Base-by-base conservation (phyloP, 2,113 vertebrate species). In the Thermophis baileyi region DNA sequence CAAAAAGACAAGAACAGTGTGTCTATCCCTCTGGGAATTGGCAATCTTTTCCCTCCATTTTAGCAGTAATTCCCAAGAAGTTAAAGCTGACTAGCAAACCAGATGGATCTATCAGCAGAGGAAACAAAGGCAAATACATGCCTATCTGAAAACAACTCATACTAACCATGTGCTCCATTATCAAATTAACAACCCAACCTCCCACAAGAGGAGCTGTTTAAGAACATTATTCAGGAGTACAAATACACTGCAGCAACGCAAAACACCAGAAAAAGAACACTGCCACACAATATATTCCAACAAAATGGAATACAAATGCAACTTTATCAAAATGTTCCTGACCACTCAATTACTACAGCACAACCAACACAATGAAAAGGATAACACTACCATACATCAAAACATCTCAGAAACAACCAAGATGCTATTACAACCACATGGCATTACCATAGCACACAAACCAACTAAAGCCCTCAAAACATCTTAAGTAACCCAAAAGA, bases 11-110 rank as follows among this genome's bases (percentile, higher is more conserved):
- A 91, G 94, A 94, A 97, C 94, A 96, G 1, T 0, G 0, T 96
- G 96, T 93, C 95, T 94, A 95, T 91, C 92, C 90, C 95, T 92
- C 91, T 90, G 74, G 90, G 90, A 96, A 94, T 87, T 47, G 55
- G 7, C 88, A 57, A 57, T 81, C 91, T 91, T 53, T 94, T 90
- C 92, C 90, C 93, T 94, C 93, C 92, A 91, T 54, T 89, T 60
- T 69, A 95, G 60, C 74, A 50, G 74, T 50, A 74, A 54, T 44
- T 89, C 87, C n/a, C 90, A 95, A 63, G 91, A 90, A 47, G 92
- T 51, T 54, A 89, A 74, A 88, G 46, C 4, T 90, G 63, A 74
- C 90, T 47, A 93, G 54, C 30, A 51, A 55, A 22, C 50, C n/a
- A 89, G 40, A 24, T 16, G 35, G 24, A 85, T 46, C n/a, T 30